Evolutionary conservation across 2,888 invertebrate species (phyloP).

Genomic region (Dilophus febrilis): DNA sequence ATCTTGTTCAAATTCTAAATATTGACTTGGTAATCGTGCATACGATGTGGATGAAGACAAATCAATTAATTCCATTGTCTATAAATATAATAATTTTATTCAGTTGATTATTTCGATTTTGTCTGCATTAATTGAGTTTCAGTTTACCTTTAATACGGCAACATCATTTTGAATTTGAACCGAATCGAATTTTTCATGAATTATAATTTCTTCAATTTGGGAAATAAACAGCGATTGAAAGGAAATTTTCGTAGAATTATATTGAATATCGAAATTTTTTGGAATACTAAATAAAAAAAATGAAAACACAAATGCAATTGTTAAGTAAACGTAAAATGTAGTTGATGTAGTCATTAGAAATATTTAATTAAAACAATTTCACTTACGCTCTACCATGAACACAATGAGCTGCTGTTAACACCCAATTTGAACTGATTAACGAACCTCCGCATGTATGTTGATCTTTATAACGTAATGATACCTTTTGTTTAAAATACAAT

Average conservation of each 20-base stretch:
- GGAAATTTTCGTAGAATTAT: not conserved
- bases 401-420: not conserved
- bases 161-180: slow-evolving; percentile 19
- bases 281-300: too few species aligned
- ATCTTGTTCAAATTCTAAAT: slow-evolving; percentile 7
- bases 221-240: slow-evolving; percentile 11
- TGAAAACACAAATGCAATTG: not conserved
- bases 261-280: not conserved
- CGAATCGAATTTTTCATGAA: slow-evolving; percentile 20
- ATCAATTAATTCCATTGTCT: slow-evolving; percentile 10
- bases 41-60: not conserved
- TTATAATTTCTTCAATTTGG: slow-evolving; percentile 15
- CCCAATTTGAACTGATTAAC: not conserved
- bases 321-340: not conserved
- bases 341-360: too few species aligned
- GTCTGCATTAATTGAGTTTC: too few species aligned
- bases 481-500: not conserved
- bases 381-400: not conserved
- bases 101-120: too few species aligned
- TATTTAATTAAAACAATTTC: not conserved
- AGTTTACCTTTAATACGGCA: slow-evolving; percentile 10
- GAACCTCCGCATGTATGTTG: not conserved
- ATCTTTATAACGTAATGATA: not conserved
- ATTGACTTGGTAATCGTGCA: slow-evolving; percentile 8
- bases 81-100: slow-evolving; percentile 6